These are phyloP conservation scores for Drosophila pachea DNA, from an alignment of 1,140 invertebrate genomes.

Conservation along the genomic window DNA sequence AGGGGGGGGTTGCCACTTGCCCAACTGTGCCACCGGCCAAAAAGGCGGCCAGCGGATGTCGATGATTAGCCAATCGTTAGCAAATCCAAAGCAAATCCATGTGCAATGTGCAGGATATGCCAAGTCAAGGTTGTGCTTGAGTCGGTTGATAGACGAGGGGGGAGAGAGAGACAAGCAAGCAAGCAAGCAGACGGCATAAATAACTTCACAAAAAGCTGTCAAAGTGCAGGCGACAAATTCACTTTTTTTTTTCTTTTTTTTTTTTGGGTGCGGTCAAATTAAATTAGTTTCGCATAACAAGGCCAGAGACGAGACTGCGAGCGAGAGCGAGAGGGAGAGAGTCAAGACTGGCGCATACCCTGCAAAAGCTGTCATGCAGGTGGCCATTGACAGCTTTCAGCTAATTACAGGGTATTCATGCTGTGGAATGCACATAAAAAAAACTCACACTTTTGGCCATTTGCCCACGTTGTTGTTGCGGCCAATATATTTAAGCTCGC, in stretches of 20 bases:
- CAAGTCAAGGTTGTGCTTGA: conserved; percentile 31
- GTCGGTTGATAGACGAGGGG: not conserved
- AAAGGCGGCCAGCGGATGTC: conserved; percentile 43
- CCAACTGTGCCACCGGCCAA: not conserved
- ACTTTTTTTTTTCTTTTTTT: no score
- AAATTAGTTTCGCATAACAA: not conserved
- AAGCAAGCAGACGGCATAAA: not conserved
- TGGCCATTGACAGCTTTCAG: no score
- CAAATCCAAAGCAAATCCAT: conserved; percentile 16
- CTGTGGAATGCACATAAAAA: not conserved
- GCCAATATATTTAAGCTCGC: conserved; percentile 5
- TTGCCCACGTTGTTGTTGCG: conserved; percentile 11
- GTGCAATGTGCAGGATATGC: conserved; percentile 34
- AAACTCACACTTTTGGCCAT: conserved; percentile 1
- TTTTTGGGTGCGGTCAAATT: conserved; percentile 34
- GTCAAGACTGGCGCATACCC: not conserved
- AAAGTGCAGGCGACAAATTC: conserved; percentile 16
- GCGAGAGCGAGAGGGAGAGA: not conserved
- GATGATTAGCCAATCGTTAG: conserved; percentile 62
- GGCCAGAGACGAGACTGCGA: not conserved
- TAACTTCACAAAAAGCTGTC: conserved; percentile 10
- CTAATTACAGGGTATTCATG: not conserved
- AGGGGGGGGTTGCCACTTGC: no score
- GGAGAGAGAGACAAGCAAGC: not conserved
- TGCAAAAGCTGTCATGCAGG: not conserved